Evolutionary conservation across 2,888 invertebrate genomes (phyloP), one percentile per base, ranked within the genome.

Genomic region (Prosapia bicincta): DNA sequence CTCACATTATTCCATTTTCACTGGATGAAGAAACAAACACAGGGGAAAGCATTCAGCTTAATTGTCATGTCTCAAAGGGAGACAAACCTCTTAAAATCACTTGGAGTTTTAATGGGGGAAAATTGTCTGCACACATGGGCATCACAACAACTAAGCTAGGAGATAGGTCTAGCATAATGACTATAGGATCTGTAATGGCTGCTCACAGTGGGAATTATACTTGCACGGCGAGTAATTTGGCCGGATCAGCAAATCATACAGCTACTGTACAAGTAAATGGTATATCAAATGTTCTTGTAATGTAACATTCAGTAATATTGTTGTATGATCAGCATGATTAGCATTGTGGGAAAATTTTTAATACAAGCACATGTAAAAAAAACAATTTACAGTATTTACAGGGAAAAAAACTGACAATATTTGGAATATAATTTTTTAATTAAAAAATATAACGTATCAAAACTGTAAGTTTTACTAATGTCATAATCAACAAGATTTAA

Each of bases 31-130:
- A 90, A 32, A 87, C 90, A 28, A 90, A 90, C 83, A 89, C 89
- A 78, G 92, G 91, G 72, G 91, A 92, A 83, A 88, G 89, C 72
- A 88, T 90, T 71, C 90, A 90, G 83, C 87, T 90, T 83, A 89
- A 88, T 73, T 93, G 92, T 83, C 89, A 90, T 79, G 89, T 91
- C 69, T 89, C 89, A 74, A 90, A 91, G 84, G 92, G 94, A 77
- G 93, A 94, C 85, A 86, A 89, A 74, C 93, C 87, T 20, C 82
- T 88, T 65, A 82, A 82, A 32, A 84, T 88, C 32, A 81, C 83
- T 26, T 87, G 87, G 87, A 89, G 89, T 71, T 90, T 92, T 81
- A 91, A 93, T 84, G 91, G 91, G 66, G 85, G 88, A 82, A 88
- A 88, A 69, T 81, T 86, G 7, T 79, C 81, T 54, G 76, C 81